A percentile compares a stretch with the other conserved stretches of the same genome.
Evolutionary conservation across 2,113 vertebrate species (phyloP).

Genomic region (Chloropsis cyanopogon): DNA sequence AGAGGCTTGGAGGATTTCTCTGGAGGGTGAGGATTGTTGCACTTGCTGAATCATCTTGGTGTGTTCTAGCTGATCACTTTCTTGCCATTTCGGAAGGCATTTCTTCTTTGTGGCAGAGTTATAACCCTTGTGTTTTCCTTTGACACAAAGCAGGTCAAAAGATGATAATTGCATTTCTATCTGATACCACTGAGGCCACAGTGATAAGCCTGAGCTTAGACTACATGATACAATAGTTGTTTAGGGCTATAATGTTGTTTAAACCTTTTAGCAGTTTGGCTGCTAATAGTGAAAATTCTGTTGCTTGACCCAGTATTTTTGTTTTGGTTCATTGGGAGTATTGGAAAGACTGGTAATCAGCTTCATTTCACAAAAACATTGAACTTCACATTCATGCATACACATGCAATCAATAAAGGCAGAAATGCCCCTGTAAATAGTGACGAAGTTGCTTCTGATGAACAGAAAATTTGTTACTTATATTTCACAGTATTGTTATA

Average conservation of each 20-base stretch:
- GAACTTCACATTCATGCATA: background rate
- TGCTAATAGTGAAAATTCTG: background rate
- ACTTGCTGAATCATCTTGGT: background rate
- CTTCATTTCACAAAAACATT: background rate
- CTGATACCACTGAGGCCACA: background rate
- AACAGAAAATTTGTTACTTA: background rate
- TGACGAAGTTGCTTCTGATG: background rate
- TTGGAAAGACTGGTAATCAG: background rate
- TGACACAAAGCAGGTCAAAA: background rate
- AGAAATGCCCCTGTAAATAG: background rate
- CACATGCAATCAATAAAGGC: background rate
- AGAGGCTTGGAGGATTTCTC: background rate
- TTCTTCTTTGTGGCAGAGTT: background rate
- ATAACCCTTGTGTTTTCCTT: background rate
- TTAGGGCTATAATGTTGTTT: background rate
- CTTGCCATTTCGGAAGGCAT: background rate
- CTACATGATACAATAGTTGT: background rate
- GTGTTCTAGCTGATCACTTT: background rate
- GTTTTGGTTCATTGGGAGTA: background rate
- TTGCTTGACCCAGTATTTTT: background rate
- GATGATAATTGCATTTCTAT: background rate
- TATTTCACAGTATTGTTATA: background rate
- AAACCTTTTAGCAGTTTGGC: background rate
- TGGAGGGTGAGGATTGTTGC: background rate
- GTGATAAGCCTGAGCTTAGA: background rate